Evolutionary conservation across 2,888 invertebrate genomes (phyloP).

Genomic region (Cephus sareptanus): DNA sequence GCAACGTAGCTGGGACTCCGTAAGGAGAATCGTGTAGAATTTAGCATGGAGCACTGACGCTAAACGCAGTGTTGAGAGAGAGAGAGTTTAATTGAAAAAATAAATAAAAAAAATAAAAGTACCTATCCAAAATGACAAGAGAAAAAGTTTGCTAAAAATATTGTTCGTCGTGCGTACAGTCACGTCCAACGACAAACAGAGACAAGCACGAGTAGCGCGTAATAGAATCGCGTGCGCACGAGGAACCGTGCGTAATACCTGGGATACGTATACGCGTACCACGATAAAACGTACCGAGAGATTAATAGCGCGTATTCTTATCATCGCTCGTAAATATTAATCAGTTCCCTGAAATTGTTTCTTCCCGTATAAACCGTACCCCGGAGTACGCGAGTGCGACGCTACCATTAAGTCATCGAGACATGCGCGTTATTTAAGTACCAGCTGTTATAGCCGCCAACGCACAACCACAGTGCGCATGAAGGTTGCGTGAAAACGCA

Average conservation of each 20-base stretch:
- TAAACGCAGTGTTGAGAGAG: neutral
- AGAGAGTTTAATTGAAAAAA: neutral
- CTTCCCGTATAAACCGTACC: neutral
- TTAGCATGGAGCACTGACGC: neutral
- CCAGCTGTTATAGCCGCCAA: neutral
- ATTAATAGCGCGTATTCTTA: neutral
- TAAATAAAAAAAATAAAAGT: too few relatives aligned
- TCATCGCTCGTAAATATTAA: slow-evolving; percentile 1
- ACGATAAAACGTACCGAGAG: neutral
- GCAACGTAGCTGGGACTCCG: too few relatives aligned
- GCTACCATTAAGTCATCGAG: neutral
- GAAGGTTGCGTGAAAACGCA: neutral
- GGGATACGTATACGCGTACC: neutral
- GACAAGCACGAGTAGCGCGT: neutral
- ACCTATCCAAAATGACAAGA: too few relatives aligned
- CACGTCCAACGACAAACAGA: neutral
- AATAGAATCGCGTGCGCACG: neutral
- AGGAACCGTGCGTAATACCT: neutral
- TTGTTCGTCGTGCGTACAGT: neutral
- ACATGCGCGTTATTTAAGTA: neutral
- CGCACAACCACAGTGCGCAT: neutral
- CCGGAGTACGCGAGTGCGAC: neutral
- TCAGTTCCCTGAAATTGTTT: neutral
- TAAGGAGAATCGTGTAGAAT: neutral
- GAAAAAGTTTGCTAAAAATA: neutral